A percentile compares a stretch with the other conserved stretches of the same genome.
Conservation (phyloP, 2,797 vertebrate species). For the Peromyscus nudipes region DNA sequence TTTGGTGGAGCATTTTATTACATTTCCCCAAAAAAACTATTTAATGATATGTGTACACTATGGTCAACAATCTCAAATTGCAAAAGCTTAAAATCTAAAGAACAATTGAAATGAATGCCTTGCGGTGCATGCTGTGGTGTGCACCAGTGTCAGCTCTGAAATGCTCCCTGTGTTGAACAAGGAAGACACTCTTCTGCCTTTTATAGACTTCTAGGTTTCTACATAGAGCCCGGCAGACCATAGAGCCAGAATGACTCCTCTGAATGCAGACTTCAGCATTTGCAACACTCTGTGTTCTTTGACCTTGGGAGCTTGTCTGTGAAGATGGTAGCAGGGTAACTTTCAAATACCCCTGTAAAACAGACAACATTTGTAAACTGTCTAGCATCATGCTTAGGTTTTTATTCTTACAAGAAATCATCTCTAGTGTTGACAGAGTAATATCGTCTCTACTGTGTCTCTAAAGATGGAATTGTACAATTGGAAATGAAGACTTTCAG, state of each 20-base stretch:
- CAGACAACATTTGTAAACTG: not conserved
- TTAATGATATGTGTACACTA: not conserved
- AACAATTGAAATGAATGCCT: not conserved
- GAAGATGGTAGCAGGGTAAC: not conserved
- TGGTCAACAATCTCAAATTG: not conserved
- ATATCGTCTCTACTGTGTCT: too few relatives aligned
- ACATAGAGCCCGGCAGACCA: not conserved
- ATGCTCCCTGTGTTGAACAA: not conserved
- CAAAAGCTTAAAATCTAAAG: not conserved
- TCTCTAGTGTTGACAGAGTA: not conserved
- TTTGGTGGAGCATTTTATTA: conserved; percentile 27
- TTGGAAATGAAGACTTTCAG: not conserved
- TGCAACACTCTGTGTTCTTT: not conserved
- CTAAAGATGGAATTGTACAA: too few relatives aligned
- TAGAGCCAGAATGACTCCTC: not conserved
- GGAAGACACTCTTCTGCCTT: not conserved
- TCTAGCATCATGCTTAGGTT: not conserved
- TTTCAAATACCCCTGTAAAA: not conserved
- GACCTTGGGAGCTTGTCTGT: not conserved
- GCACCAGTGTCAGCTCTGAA: not conserved
- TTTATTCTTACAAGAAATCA: not conserved
- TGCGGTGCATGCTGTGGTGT: not conserved
- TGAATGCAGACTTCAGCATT: not conserved
- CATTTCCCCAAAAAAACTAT: not conserved
- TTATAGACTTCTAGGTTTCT: not conserved